Evolutionary conservation across 2,888 invertebrate genomes (phyloP).

Genomic region (Sericinus montela): DNA sequence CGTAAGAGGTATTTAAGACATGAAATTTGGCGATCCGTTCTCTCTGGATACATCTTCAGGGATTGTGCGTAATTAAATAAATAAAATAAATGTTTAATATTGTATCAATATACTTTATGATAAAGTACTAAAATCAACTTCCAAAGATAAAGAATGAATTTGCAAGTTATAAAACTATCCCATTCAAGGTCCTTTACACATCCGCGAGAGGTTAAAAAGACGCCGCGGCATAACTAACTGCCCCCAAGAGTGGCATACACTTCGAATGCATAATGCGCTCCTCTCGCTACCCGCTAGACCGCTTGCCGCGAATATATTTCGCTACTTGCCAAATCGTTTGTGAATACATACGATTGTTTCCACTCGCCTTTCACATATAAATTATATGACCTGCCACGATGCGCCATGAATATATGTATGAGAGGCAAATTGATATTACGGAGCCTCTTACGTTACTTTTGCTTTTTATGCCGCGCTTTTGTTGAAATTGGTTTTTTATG

Average conservation of each 20-base stretch:
- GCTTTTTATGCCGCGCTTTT: constrained; percentile 41
- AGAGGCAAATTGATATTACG: constrained; percentile 75
- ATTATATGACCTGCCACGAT: constrained; percentile 72
- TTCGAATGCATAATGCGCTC: constrained; percentile 62
- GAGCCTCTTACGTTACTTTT: constrained; percentile 61
- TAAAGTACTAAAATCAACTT: no score
- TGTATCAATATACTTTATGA: no score
- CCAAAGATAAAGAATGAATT: background rate
- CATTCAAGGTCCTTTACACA: constrained; percentile 18
- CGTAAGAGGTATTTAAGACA: no score
- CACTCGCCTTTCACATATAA: constrained; percentile 67
- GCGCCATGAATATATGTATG: constrained; percentile 74
- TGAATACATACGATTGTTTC: constrained; percentile 70
- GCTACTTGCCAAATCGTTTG: constrained; percentile 63
- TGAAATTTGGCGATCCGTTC: no score
- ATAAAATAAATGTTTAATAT: no score
- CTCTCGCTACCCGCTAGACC: constrained; percentile 28
- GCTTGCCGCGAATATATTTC: constrained; percentile 38
- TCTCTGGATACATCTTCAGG: no score
- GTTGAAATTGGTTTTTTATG: constrained; percentile 71
- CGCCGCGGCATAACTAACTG: constrained; percentile 64
- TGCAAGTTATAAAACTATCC: constrained; percentile 16
- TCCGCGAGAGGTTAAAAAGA: constrained; percentile 41
- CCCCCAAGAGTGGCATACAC: constrained; percentile 70
- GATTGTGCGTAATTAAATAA: no score